These are phyloP conservation scores for Loris lydekkerianus DNA, from an alignment of 2,797 vertebrate genomes.

Conservation along the genomic window DNA sequence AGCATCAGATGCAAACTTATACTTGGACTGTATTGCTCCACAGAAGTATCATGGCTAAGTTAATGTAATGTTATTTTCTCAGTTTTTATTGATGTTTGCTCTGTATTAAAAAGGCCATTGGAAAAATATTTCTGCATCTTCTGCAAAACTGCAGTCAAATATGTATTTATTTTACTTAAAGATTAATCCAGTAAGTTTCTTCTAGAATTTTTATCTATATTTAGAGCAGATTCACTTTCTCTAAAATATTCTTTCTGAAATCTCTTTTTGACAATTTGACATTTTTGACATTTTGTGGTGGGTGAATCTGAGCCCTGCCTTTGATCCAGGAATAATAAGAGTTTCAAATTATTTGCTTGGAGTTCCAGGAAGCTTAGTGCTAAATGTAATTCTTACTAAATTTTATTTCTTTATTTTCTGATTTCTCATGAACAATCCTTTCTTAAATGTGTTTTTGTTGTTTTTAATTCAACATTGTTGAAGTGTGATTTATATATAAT, in stretches of 20 bases:
- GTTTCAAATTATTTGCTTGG: not conserved
- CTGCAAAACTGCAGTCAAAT: constrained; percentile 37
- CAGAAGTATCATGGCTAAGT: constrained; percentile 2
- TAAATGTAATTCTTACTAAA: not conserved
- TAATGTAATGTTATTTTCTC: not conserved
- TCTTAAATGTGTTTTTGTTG: not conserved
- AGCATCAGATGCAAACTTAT: not conserved
- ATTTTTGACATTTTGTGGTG: not conserved
- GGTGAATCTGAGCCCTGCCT: not conserved
- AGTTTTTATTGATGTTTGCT: constrained; percentile 35
- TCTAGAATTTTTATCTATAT: constrained; percentile 13
- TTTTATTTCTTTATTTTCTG: not conserved
- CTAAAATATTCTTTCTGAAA: not conserved
- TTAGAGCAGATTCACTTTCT: not conserved
- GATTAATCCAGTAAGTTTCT: not conserved
- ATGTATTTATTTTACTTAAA: constrained; percentile 15
- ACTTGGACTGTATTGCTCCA: not conserved
- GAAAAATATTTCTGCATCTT: constrained; percentile 17
- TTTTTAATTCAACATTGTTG: not conserved
- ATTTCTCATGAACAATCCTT: not conserved
- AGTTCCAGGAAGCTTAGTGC: not conserved
- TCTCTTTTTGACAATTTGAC: not conserved
- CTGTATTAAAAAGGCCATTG: not conserved
- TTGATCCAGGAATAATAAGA: not conserved
- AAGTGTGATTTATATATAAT: not conserved